phyloP scores from a whole-genome alignment of 2,888 invertebrate species.

The Cinara cedri region DNA sequence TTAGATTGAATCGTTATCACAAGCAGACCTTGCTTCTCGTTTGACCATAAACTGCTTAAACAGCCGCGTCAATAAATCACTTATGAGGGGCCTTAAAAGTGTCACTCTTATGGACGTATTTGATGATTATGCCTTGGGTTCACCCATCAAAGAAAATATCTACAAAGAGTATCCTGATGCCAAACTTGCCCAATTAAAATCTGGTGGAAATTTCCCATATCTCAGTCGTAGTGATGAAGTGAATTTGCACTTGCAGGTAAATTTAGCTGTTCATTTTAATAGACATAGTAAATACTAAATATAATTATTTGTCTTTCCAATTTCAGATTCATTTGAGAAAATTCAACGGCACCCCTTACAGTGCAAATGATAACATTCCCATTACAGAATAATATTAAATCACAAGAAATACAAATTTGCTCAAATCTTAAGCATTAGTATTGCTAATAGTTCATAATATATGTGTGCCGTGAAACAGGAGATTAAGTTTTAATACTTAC shows the following conservation, averaged over 20 bases:
- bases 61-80: conserved; percentile 78
- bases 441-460: background rate
- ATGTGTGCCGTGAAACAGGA: background rate
- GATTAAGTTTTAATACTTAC: background rate
- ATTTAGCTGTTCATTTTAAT: conserved; percentile 43
- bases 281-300: background rate
- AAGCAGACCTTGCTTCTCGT: conserved; percentile 83
- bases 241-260: conserved; percentile 84
- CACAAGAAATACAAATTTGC: conserved; percentile 9
- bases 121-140: conserved; percentile 83
- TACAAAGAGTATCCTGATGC: conserved; percentile 86
- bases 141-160: conserved; percentile 77
- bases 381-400: background rate
- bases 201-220: conserved; percentile 90
- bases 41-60: conserved; percentile 84
- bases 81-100: conserved; percentile 69
- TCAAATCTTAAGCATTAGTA: conserved; percentile 10
- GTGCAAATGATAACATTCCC: conserved; percentile 66
- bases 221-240: conserved; percentile 87
- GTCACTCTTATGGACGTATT: conserved; percentile 88
- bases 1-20: conserved; percentile 81
- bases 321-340: conserved; percentile 75
- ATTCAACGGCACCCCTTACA: conserved; percentile 70
- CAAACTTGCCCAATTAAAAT: conserved; percentile 84
- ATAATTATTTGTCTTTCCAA: background rate